Evolutionary conservation across 1,140 invertebrate species (phyloP).

Genomic region (Tetramorium simillimum): DNA sequence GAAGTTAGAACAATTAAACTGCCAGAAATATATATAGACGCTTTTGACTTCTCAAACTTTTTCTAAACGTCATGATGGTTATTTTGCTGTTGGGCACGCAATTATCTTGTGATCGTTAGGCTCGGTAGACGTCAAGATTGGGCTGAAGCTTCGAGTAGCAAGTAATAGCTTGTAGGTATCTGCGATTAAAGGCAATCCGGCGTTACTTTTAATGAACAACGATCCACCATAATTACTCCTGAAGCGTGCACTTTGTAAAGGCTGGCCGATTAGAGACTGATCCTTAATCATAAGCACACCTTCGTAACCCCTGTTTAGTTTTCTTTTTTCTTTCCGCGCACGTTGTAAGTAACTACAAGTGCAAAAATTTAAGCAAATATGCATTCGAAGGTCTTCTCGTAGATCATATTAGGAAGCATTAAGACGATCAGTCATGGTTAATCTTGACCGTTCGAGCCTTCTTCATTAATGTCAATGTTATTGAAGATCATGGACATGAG

Average conservation of each 20-base stretch:
- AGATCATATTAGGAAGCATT: conserved; percentile 25
- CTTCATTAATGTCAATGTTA: conserved; percentile 52
- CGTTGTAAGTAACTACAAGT: not conserved
- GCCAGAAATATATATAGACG: not conserved
- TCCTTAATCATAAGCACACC: not conserved
- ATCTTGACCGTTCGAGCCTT: not conserved
- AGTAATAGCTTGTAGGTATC: not conserved
- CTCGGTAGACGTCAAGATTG: not conserved
- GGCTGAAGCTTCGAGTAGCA: conserved; percentile 13
- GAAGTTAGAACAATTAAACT: not conserved
- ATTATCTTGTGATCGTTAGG: not conserved
- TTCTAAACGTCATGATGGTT: not conserved
- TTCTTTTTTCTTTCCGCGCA: not conserved
- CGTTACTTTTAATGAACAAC: conserved; percentile 40
- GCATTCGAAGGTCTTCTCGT: conserved; percentile 19
- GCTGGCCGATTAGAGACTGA: not conserved
- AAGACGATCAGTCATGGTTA: conserved; percentile 38
- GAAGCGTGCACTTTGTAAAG: conserved; percentile 27
- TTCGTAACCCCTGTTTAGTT: conserved; percentile 22
- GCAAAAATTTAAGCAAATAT: conserved; percentile 40
- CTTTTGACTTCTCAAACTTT: not conserved
- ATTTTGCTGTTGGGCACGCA: not conserved
- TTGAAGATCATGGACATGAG: conserved; percentile 28
- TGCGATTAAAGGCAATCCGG: conserved; percentile 41
- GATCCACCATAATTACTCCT: conserved; percentile 42